Base-by-base conservation (phyloP, 2,113 vertebrate species). In the Cyprinodon brontotheroides region DNA sequence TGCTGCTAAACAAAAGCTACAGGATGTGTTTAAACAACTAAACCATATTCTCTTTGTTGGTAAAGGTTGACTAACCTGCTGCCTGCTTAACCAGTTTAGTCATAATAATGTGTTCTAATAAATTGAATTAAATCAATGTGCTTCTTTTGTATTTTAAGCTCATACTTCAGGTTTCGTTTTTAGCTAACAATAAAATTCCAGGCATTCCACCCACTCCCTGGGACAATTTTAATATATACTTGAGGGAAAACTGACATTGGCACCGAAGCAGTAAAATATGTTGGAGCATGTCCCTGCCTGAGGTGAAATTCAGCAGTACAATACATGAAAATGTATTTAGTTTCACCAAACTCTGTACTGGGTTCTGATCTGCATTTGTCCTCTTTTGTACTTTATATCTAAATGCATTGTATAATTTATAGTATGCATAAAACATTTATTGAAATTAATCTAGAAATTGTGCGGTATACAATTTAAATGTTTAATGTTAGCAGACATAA, bases 261-360 rank as follows among this genome's bases (percentile, higher is more conserved):
- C 50, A 68, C 64, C 62, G 48, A 78, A 80, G 72, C 73, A 68
- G 77, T 41, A 79, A 77, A 68, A 70, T 77, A 75, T 71, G 67
- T 74, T 20, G 11, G 8, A 67, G 72, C 40, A 2, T 74, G 37
- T 78, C 65, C 37, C 17, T 48, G 61, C 76, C 68, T 66, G 64
- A 37, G 72, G 71, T 66, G 13, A n/a, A 40, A 70, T 63, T 0
- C 45, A 68, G 48, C 0, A 36, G 66, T 67, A 74, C 70, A 62
- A 37, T 62, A 66, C 29, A 74, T 68, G 47, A 50, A 63, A 81
- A 50, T 81, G 53, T 3, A 0, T 41, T 1, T 1, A 70, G 67
- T 47, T 2, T 43, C 48, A 41, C 65, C 37, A 70, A 37, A 60
- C 59, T 77, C 43, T 29, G 17, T 4, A 12, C 37, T 10, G 50